A percentile compares a stretch with the other conserved stretches of the same genome.
These are phyloP conservation scores for Hipparchia sbordonii DNA, from an alignment of 2,888 invertebrate species.

Conservation along the genomic window DNA sequence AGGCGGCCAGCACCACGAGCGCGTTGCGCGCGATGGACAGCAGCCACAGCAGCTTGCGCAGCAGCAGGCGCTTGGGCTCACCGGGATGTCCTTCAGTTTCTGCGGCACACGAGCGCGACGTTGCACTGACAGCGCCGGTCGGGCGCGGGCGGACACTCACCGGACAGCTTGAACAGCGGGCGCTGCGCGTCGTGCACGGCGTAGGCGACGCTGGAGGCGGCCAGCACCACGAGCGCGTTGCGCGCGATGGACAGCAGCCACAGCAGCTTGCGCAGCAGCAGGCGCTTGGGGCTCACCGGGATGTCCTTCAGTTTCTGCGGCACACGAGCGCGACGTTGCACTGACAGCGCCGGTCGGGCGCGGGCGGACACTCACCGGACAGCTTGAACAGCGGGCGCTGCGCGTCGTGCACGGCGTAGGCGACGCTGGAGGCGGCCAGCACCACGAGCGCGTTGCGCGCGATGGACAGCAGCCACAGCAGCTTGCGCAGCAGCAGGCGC, in stretches of 20 bases:
- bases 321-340: constrained; percentile 35
- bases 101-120: constrained; percentile 53
- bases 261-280: constrained; percentile 77
- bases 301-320: constrained; percentile 85
- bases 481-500: constrained; percentile 73
- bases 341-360: no score
- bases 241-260: constrained; percentile 90
- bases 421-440: constrained; percentile 83
- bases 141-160: constrained; percentile 48
- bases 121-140: no score
- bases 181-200: constrained; percentile 71
- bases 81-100: constrained; percentile 84
- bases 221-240: constrained; percentile 89
- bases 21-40: constrained; percentile 91
- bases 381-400: constrained; percentile 84
- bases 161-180: constrained; percentile 85
- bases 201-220: constrained; percentile 84
- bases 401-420: constrained; percentile 80
- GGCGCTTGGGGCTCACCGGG: constrained; percentile 63
- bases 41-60: constrained; percentile 86
- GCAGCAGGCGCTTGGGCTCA: constrained; percentile 58
- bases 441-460: constrained; percentile 91
- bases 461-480: constrained; percentile 89
- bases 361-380: constrained; percentile 63
- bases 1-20: constrained; percentile 86